phyloP scores from a whole-genome alignment of 2,113 vertebrate species.

The Indicator maculatus region DNA sequence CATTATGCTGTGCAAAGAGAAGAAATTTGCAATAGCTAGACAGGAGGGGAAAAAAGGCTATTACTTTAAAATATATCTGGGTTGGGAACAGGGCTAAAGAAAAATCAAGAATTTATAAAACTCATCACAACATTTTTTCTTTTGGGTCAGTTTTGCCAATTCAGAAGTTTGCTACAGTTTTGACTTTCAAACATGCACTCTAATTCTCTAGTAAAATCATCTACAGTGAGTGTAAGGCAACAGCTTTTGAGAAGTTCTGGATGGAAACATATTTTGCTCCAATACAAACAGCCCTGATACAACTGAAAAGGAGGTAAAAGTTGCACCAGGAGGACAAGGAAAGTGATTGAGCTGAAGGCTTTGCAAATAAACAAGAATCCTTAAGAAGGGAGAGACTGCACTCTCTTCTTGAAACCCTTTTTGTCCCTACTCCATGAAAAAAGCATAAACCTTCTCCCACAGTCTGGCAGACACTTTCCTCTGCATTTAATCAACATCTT shows the following conservation, averaged over 20 bases:
- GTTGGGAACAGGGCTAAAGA: background rate
- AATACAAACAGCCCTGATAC: background rate
- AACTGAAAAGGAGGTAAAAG: background rate
- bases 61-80: background rate
- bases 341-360: background rate
- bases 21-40: background rate
- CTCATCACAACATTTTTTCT: background rate
- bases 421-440: background rate
- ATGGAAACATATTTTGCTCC: background rate
- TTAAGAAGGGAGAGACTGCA: background rate
- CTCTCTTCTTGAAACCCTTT: background rate
- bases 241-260: background rate
- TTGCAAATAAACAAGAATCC: constrained; percentile 1
- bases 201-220: background rate
- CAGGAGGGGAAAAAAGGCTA: background rate
- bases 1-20: background rate
- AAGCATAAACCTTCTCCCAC: background rate
- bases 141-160: background rate
- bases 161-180: rapidly evolving
- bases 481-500: constrained; percentile 52
- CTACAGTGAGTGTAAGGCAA: background rate
- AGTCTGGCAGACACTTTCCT: constrained; percentile 15
- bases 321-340: background rate
- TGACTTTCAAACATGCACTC: background rate
- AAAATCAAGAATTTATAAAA: background rate